A percentile compares a stretch with the other conserved stretches of the same genome.
Evolutionary conservation across 2,888 invertebrate species (phyloP).

Genomic region (Callinectes sapidus): DNA sequence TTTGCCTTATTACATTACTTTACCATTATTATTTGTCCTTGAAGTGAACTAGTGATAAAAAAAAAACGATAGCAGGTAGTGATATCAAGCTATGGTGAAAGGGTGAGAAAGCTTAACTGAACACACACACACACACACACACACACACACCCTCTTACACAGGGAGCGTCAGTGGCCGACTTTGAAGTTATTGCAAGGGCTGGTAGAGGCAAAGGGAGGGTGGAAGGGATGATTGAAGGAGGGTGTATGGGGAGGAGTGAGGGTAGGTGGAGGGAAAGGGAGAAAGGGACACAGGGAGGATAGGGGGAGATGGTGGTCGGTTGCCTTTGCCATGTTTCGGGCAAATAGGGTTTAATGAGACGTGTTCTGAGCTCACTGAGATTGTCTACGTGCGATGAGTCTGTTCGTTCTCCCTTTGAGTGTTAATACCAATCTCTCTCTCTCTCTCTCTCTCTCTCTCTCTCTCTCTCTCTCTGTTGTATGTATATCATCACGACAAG

Average conservation of each 20-base stretch:
- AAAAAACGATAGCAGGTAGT: background rate
- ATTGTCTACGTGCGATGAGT: background rate
- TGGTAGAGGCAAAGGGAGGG: background rate
- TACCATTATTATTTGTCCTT: background rate
- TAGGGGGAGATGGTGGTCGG: background rate
- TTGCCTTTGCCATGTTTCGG: background rate
- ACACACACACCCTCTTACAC: background rate
- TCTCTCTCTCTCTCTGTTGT: background rate
- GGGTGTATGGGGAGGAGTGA: background rate
- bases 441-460: background rate
- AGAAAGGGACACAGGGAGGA: background rate
- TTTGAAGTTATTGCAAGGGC: constrained; percentile 40
- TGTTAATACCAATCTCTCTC: background rate
- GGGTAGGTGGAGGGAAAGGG: background rate
- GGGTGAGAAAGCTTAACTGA: background rate
- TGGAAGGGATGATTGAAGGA: constrained; percentile 1
- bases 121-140: background rate
- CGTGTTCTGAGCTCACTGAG: background rate
- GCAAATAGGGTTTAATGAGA: constrained; percentile 23
- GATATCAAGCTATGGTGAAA: background rate
- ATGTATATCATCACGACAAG: constrained; percentile 8
- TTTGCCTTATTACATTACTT: background rate
- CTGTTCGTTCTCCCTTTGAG: background rate
- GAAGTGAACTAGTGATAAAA: background rate
- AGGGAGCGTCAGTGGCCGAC: background rate